A percentile compares a stretch with the other conserved stretches of the same genome.
These are phyloP conservation scores for Hydrolagus affinis DNA, from an alignment of 2,113 vertebrate genomes.

Conservation along the genomic window DNA sequence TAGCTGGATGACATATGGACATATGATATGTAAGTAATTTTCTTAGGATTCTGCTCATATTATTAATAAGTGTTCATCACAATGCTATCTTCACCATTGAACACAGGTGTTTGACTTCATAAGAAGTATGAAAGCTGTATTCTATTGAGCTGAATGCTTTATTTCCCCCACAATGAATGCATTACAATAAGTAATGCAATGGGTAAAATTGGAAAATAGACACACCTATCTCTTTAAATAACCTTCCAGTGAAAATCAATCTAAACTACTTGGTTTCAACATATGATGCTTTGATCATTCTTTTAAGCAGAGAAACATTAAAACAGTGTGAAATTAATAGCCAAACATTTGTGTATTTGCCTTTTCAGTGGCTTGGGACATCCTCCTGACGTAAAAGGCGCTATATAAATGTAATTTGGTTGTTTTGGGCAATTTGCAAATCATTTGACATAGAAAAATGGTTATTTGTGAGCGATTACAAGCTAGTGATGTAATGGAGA, in stretches of 20 bases:
- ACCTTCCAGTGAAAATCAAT: too few species aligned
- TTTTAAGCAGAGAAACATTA: too few species aligned
- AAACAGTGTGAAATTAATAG: background rate
- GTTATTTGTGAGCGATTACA: constrained; percentile 3
- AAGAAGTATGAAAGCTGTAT: background rate
- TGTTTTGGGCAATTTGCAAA: background rate
- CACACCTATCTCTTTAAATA: too few species aligned
- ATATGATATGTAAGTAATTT: constrained; percentile 69
- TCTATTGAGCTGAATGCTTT: background rate
- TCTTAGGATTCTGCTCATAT: background rate
- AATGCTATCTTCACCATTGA: background rate
- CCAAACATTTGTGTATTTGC: background rate
- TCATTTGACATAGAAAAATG: background rate
- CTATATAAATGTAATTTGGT: background rate
- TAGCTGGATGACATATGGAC: constrained; percentile 69
- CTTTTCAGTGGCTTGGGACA: background rate
- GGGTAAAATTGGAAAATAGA: too few species aligned
- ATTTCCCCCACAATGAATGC: too few species aligned
- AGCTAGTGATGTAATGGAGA: background rate
- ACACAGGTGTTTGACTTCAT: background rate
- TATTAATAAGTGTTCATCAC: background rate
- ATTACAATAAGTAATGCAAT: too few species aligned
- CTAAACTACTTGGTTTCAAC: too few species aligned
- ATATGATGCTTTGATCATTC: too few species aligned
- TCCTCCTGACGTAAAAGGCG: background rate